Percentiles rank a stretch among this genome's conserved stretches.
These are phyloP conservation scores for Catalaphyllia jardinei DNA, from an alignment of 64 coral and sea anemone genomes.

Conservation along the genomic window DNA sequence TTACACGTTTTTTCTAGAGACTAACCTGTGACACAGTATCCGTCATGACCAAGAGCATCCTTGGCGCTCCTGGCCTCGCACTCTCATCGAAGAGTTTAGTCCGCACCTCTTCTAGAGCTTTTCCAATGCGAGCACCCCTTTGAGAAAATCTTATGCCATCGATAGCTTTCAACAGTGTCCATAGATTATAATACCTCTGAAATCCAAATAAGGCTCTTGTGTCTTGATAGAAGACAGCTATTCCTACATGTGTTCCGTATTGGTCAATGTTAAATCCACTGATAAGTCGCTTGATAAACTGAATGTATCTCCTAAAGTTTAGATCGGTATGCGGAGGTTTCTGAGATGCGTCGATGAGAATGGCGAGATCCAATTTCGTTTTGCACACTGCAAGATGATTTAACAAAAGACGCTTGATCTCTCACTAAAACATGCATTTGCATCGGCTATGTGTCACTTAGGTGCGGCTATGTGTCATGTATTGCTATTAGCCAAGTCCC, in stretches of 20 bases:
- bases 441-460: too few species aligned
- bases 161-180: constrained; percentile 30
- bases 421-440: too few species aligned
- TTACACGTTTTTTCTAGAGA: too few species aligned
- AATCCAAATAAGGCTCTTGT: constrained; percentile 37
- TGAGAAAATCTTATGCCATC: constrained; percentile 44
- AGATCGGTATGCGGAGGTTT: not conserved
- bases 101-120: constrained; percentile 32
- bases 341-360: constrained; percentile 73
- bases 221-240: constrained; percentile 51
- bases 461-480: too few species aligned
- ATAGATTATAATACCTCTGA: constrained; percentile 44
- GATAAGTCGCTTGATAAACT: constrained; percentile 61
- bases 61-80: constrained; percentile 57
- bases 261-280: constrained; percentile 58
- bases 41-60: constrained; percentile 62
- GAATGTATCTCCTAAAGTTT: constrained; percentile 22
- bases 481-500: too few species aligned
- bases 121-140: constrained; percentile 59
- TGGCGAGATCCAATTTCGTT: constrained; percentile 70
- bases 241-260: constrained; percentile 65
- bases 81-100: constrained; percentile 44
- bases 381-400: constrained; percentile 54
- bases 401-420: too few species aligned
- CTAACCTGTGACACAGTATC: constrained; percentile 51